Evolutionary conservation across 2,888 invertebrate genomes (phyloP).

Genomic region (Torymus aiolomorphi): DNA sequence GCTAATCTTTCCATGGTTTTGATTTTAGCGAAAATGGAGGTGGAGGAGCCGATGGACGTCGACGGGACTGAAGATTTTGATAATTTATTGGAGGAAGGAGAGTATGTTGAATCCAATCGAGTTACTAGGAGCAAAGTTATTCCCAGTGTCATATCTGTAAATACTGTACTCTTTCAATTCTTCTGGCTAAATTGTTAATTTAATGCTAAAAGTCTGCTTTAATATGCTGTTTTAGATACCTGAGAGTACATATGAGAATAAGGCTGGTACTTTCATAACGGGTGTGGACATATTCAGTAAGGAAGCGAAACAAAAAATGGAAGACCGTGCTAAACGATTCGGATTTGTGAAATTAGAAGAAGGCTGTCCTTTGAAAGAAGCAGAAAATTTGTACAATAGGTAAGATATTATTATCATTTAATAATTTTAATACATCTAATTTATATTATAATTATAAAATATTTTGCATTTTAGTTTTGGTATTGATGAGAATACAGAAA

Average conservation of each 20-base stretch:
- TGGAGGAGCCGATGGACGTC: constrained; percentile 76
- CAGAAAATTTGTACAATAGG: constrained; percentile 76
- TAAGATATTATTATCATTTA: constrained; percentile 57
- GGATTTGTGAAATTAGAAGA: constrained; percentile 66
- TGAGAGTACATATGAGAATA: constrained; percentile 67
- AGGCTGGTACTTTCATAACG: constrained; percentile 74
- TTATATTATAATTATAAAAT: neutral
- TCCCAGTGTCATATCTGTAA: constrained; percentile 34
- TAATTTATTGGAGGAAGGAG: constrained; percentile 59
- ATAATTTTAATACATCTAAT: constrained; percentile 51
- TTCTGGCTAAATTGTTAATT: no score
- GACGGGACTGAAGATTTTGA: constrained; percentile 68
- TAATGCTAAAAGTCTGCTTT: neutral
- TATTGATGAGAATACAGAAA: constrained; percentile 79
- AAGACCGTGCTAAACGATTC: constrained; percentile 79
- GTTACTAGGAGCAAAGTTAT: constrained; percentile 24
- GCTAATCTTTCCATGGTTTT: neutral
- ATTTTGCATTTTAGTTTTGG: constrained; percentile 77
- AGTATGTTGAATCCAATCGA: constrained; percentile 52
- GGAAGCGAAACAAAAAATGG: constrained; percentile 77
- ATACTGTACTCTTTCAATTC: neutral
- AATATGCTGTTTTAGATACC: constrained; percentile 51
- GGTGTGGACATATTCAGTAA: constrained; percentile 77
- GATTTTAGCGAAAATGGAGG: constrained; percentile 70
- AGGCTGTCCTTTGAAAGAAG: constrained; percentile 63